A percentile compares a stretch with the other conserved stretches of the same genome.
These are phyloP conservation scores for Cynocephalus volans DNA, from an alignment of 2,113 vertebrate species.

Conservation along the genomic window DNA sequence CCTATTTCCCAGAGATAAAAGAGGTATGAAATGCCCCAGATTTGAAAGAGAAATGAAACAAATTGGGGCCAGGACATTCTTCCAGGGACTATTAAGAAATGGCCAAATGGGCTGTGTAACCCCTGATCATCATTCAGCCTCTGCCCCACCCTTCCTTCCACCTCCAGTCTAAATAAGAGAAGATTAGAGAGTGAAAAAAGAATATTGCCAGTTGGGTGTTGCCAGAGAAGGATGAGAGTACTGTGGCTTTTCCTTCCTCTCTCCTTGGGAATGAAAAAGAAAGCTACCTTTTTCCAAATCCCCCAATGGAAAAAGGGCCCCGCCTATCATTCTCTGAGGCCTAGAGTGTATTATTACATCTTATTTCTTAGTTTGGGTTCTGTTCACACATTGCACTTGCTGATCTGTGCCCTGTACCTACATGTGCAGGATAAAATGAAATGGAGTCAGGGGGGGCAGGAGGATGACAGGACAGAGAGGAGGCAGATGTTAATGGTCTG, in stretches of 20 bases:
- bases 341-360: neutral
- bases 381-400: neutral
- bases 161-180: neutral
- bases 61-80: neutral
- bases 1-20: neutral
- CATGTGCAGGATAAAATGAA: neutral
- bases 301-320: fast-evolving
- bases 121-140: neutral
- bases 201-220: neutral
- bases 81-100: neutral
- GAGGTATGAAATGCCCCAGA: neutral
- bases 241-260: neutral
- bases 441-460: neutral
- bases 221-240: neutral
- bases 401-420: neutral
- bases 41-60: conserved; percentile 43
- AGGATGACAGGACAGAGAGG: neutral
- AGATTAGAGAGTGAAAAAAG: neutral
- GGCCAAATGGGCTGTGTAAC: neutral
- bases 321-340: neutral
- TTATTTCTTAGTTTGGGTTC: neutral
- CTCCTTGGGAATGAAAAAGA: neutral
- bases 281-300: neutral
- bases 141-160: neutral
- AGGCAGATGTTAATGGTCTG: neutral